Evolutionary conservation across 2,888 invertebrate species (phyloP).

Genomic region (Anthophora plumipes): DNA sequence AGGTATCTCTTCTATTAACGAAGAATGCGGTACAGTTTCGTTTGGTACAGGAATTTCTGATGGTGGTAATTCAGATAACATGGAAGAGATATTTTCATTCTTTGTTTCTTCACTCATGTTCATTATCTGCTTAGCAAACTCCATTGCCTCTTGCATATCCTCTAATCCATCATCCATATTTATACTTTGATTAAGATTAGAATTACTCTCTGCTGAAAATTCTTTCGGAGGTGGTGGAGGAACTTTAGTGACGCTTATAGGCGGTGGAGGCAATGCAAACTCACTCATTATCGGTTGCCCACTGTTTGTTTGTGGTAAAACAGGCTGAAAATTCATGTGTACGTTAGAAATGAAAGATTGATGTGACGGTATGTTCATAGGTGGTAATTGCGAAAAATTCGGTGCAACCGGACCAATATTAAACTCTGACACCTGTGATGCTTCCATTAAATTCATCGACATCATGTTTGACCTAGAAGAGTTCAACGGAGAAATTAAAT

Average conservation of each 20-base stretch:
- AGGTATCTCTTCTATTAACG: background rate
- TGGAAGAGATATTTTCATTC: background rate
- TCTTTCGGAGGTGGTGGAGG: conserved; percentile 31
- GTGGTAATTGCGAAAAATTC: conserved; percentile 37
- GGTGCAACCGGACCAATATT: conserved; percentile 11
- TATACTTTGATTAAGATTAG: background rate
- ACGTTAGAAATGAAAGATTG: conserved; percentile 33
- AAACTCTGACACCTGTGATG: conserved; percentile 23
- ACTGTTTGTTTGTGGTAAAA: conserved; percentile 17
- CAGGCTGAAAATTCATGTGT: conserved; percentile 39
- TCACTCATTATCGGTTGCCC: conserved; percentile 32
- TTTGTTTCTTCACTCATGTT: conserved; percentile 70
- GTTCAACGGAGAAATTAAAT: conserved; percentile 23
- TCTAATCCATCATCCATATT: conserved; percentile 75
- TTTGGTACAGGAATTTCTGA: conserved; percentile 38
- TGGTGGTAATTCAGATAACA: conserved; percentile 7
- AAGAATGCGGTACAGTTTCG: background rate
- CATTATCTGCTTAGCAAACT: conserved; percentile 80
- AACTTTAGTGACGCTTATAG: conserved; percentile 14
- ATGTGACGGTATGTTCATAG: conserved; percentile 26
- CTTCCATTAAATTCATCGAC: conserved; percentile 33
- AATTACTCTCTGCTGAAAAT: background rate
- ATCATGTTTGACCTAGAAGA: conserved; percentile 23
- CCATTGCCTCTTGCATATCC: conserved; percentile 82
- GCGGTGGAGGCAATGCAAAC: conserved; percentile 46